Conservation (phyloP, 2,113 vertebrate genomes). For the Catagonus wagneri region DNA sequence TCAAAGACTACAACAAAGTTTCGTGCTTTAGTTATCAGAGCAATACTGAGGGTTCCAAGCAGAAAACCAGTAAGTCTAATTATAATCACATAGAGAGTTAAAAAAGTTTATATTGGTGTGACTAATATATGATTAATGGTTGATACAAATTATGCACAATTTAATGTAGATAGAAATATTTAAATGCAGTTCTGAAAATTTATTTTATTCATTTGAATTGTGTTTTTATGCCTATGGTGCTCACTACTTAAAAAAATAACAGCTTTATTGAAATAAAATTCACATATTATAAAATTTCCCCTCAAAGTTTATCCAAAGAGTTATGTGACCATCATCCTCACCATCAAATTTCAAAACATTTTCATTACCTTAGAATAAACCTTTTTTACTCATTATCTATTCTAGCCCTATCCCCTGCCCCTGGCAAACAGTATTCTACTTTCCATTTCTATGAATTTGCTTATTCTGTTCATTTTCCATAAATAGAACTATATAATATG, state of each 20-base stretch:
- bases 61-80: slow-evolving; percentile 48
- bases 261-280: not conserved
- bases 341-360: slow-evolving; percentile 18
- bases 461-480: not conserved
- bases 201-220: slow-evolving; percentile 4
- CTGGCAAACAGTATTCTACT: not conserved
- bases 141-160: not conserved
- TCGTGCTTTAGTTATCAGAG: not conserved
- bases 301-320: not conserved
- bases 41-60: not conserved
- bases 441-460: not conserved
- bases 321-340: not conserved
- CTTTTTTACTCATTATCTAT: not conserved
- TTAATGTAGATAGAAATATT: slow-evolving; percentile 6
- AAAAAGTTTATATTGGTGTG: not conserved
- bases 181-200: not conserved
- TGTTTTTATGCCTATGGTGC: not conserved
- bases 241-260: not conserved
- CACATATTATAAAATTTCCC: not conserved
- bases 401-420: not conserved
- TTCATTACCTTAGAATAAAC: not conserved
- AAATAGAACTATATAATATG: not conserved
- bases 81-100: slow-evolving; percentile 33
- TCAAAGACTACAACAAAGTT: not conserved
- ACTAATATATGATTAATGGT: not conserved